Base-by-base conservation (phyloP, 2,113 vertebrate genomes). In the Lepus europaeus region DNA sequence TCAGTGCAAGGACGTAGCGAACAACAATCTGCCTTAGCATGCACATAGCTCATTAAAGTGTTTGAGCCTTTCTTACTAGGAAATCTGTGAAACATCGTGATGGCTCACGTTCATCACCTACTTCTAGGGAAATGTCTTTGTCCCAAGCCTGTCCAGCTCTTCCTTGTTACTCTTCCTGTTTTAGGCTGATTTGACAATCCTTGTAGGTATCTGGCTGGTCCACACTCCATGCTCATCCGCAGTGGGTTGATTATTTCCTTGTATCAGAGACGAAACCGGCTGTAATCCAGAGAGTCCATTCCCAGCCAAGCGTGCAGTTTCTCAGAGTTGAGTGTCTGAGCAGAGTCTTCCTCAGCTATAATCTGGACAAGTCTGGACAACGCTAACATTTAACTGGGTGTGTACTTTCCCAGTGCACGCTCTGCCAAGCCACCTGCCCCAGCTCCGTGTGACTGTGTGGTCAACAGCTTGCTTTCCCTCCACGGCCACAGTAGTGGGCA, bases 341-440 rank as follows among this genome's bases (percentile, higher is more conserved):
- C 56, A 79, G 11, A 66, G 31, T 77, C 88, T 69, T 89, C 78
- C 86, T 91, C 79, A 36, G 3, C 29, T 22, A 10, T 70, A 31
- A 90, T 72, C 79, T 76, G 76, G 72, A 79, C 89, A 87, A 81
- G 69, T 70, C 89, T 84, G 76, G 68, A 84, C 93, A 68, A 93
- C 0, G 0, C 49, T 80, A 45, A 39, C 63, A 49, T 82, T 95
- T 95, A 92, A 74, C 74, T 66, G 90, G 59, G 51, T 10, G 0
- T 79, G 79, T 79, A 83, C 33, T 82, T 51, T 61, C 89, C 89
- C 77, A 31, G 1, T 6, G 22, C 6, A 36, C 45, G 59, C 36
- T 81, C 56, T 64, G 59, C 66, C 56, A 73, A 89, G 39, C 19
- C 12, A 53, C 63, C 33, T 36, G 59, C 63, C 59, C 56, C 27